A percentile compares a stretch with the other conserved stretches of the same genome.
These are phyloP conservation scores for Platyscapa corneri DNA, from an alignment of 1,140 invertebrate species.

Conservation along the genomic window DNA sequence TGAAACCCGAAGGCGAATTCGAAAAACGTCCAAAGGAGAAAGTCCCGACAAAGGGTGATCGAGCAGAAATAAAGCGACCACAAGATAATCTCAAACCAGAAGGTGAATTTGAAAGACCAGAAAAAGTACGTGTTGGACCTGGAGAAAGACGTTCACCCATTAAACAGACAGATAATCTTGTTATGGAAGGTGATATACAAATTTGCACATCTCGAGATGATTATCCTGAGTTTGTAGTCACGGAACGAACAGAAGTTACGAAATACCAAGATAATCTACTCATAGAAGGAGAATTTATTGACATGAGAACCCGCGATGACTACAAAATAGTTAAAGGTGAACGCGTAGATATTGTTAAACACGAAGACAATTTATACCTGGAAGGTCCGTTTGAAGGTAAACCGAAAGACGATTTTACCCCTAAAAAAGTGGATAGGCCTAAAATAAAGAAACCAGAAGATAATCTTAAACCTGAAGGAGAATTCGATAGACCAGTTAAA, in stretches of 20 bases:
- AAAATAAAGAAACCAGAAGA: slow-evolving; percentile 69
- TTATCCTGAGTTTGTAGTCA: slow-evolving; percentile 71
- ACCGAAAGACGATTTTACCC: slow-evolving; percentile 73
- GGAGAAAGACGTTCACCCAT: too few relatives aligned
- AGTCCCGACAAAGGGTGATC: slow-evolving; percentile 69
- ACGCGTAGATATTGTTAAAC: slow-evolving; percentile 76
- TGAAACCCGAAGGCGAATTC: slow-evolving; percentile 76
- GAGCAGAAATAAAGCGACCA: slow-evolving; percentile 68
- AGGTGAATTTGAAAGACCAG: slow-evolving; percentile 75
- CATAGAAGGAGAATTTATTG: slow-evolving; percentile 76
- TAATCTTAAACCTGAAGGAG: slow-evolving; percentile 79
- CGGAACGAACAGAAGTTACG: slow-evolving; percentile 61
- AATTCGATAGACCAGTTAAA: slow-evolving; percentile 73
- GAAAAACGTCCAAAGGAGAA: slow-evolving; percentile 61
- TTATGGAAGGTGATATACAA: slow-evolving; percentile 77
- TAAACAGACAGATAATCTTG: slow-evolving; percentile 74
- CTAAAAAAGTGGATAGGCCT: slow-evolving; percentile 66
- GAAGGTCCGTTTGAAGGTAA: slow-evolving; percentile 82
- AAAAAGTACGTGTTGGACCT: slow-evolving; percentile 67
- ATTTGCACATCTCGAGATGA: slow-evolving; percentile 66
- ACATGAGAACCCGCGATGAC: slow-evolving; percentile 64
- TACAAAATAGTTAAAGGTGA: slow-evolving; percentile 72
- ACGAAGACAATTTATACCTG: slow-evolving; percentile 76
- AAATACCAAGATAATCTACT: slow-evolving; percentile 74
- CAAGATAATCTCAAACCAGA: slow-evolving; percentile 76